Percentiles rank a stretch among this genome's conserved stretches.
Evolutionary conservation across 2,113 vertebrate species (phyloP).

Genomic region (Onychorhynchus coronatus): DNA sequence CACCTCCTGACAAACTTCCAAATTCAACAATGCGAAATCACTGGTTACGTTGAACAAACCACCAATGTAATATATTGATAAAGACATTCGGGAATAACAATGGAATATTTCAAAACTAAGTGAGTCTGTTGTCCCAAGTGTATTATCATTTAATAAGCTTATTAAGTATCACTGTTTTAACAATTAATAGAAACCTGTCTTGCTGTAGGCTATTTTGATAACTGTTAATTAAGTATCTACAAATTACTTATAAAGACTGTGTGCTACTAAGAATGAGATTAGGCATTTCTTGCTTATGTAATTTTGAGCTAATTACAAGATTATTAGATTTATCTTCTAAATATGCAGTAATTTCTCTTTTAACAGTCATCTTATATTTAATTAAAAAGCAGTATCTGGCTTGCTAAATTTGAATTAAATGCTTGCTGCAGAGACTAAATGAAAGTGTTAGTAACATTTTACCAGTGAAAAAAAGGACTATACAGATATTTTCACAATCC

Average conservation of each 20-base stretch:
- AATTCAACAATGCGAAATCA: neutral
- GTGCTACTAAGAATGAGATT: slow-evolving; percentile 72
- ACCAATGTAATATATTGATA: slow-evolving; percentile 47
- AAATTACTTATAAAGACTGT: slow-evolving; percentile 70
- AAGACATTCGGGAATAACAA: slow-evolving; percentile 21
- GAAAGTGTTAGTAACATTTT: slow-evolving; percentile 58
- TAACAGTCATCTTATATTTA: slow-evolving; percentile 74
- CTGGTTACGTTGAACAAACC: neutral
- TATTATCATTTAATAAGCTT: slow-evolving; percentile 66
- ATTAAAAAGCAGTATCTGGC: slow-evolving; percentile 72
- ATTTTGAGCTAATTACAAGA: slow-evolving; percentile 77
- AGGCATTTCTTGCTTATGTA: slow-evolving; percentile 75
- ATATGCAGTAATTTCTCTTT: slow-evolving; percentile 70
- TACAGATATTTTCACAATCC: slow-evolving; percentile 10
- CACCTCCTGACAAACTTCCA: neutral
- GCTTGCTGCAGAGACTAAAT: slow-evolving; percentile 59
- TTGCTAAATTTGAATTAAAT: slow-evolving; percentile 69
- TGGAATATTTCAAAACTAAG: slow-evolving; percentile 30
- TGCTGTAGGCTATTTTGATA: slow-evolving; percentile 70
- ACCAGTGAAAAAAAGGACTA: slow-evolving; percentile 39
- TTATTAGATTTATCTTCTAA: slow-evolving; percentile 76
- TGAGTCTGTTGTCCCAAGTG: slow-evolving; percentile 47
- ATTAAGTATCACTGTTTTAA: slow-evolving; percentile 70
- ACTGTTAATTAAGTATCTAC: slow-evolving; percentile 69
- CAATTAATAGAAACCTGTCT: slow-evolving; percentile 73